Base-by-base conservation (phyloP, 2,888 invertebrate genomes). In the Gibbula magus region DNA sequence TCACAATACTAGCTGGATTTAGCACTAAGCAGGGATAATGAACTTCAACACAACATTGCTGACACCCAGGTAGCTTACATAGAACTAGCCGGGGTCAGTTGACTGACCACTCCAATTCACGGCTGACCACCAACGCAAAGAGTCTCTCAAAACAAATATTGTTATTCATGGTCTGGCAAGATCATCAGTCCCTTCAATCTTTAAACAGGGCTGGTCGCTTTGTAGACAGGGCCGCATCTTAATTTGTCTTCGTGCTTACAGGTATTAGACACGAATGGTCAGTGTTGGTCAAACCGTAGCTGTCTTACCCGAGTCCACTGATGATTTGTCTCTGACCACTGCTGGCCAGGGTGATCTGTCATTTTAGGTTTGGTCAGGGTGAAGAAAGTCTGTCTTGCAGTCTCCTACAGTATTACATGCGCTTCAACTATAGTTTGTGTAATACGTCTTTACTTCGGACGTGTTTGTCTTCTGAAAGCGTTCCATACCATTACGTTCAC, bases 191-290 rank as follows among this genome's bases (percentile, higher is more conserved):
- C 35, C 35, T 70, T 45, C 45, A 45, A 35, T 70, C 70, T 70
- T 35, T 70, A 35, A 39, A 70, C 32, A 32, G n/a, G 20, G 20
- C 13, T 70, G 70, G 70, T 35, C 32, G 20, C 10, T 29, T 70
- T 32, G 32, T 35, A 20, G 39, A 39, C 32, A 70, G 35, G 70
- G 10, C 8, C 29, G 5, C 29, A 70, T 35, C 70, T 20, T 70
- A 70, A 70, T 70, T 70, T 70, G 70, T 70, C 35, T 70, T 70
- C 70, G 70, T 70, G 70, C 70, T 70, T 70, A n/a, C 18, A 39
- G 70, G 39, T 70, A 39, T 32, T 70, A 29, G 45, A 10, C 35
- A 7, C 45, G 45, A 45, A 13, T 45, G 45, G 45, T 45, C 45
- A 45, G 45, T 45, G 45, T 45, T 45, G 45, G 45, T 45, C 45